Percentiles rank a stretch among this genome's conserved stretches.
These are phyloP conservation scores for Discoglossus pictus DNA, from an alignment of 2,797 vertebrate genomes.

Conservation along the genomic window DNA sequence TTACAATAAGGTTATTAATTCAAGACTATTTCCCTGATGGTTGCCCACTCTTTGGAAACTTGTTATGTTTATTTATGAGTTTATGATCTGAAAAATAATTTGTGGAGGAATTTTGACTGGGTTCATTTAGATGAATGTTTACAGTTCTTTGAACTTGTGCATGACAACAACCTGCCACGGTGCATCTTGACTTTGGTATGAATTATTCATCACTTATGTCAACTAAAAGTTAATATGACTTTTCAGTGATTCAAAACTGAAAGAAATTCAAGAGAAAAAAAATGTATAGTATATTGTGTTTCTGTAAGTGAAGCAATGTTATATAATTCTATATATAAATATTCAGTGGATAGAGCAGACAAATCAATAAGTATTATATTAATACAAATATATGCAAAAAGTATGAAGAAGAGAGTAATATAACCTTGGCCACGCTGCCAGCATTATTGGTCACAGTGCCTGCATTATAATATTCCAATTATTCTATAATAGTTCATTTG, in stretches of 20 bases:
- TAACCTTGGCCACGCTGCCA: too few species aligned
- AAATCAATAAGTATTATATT: too few species aligned
- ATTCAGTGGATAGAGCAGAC: too few species aligned
- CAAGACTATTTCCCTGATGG: constrained; percentile 47
- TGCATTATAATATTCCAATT: too few species aligned
- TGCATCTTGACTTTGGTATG: constrained; percentile 22
- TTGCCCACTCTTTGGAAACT: constrained; percentile 35
- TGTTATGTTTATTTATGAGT: constrained; percentile 50
- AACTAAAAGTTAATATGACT: constrained; percentile 2
- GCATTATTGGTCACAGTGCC: too few species aligned
- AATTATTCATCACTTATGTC: constrained; percentile 28
- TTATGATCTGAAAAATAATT: constrained; percentile 26
- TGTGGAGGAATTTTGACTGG: constrained; percentile 32
- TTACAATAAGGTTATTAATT: constrained; percentile 47
- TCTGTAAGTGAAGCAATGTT: too few species aligned
- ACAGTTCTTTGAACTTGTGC: constrained; percentile 40
- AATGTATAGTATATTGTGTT: too few species aligned
- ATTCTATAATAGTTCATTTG: too few species aligned
- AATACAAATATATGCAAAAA: too few species aligned
- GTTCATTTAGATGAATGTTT: constrained; percentile 45
- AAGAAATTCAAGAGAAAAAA: constrained; percentile 17
- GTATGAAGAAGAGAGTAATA: too few species aligned
- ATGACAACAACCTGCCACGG: constrained; percentile 36
- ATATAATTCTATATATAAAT: too few species aligned
- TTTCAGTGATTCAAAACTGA: constrained; percentile 9